Evolutionary conservation across 2,797 vertebrate species (phyloP), one percentile per base, ranked within the genome.

Genomic region (Argyrosomus regius): DNA sequence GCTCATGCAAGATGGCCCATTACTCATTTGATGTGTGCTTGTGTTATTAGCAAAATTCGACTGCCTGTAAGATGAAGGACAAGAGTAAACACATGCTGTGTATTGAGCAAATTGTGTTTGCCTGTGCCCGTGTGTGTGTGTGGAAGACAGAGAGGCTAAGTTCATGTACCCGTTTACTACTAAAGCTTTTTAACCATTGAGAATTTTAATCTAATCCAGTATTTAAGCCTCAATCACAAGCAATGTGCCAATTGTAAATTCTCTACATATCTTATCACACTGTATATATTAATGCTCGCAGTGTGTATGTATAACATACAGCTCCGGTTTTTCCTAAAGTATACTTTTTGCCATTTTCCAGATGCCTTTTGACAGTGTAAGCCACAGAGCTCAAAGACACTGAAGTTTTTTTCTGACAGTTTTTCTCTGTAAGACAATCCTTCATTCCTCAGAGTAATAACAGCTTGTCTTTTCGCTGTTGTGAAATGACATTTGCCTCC

Each of bases 401-500:
- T 50, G 22, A 58, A 53, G 31, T 75, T 78, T 78, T 80, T 77
- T 78, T 2, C 74, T 74, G 75, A 85, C 75, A 87, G 75, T 72
- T 80, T 77, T 64, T 60, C 70, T 75, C 49, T 78, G 63, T 53
- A 75, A 87, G 63, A 79, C 66, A 87, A 78, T 74, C 58, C 80
- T 84, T 83, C 52, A 77, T 83, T 74, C 60, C 70, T 87, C 76
- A 31, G 61, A 79, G 77, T 80, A 89, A 89, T 88, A 88, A 86
- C 80, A 91, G 85, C 85, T 87, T 87, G 80, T 88, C 83, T 88
- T 52, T 68, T 69, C 67, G 70, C 83, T 64, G 73, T 70, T 77
- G 61, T 69, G 71, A 81, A 73, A 72, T 87, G 86, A 88, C 81
- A 86, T 87, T 90, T 85, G 66, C 83, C 79, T 88, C 71, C 75